Evolutionary conservation across 2,888 invertebrate genomes (phyloP), one percentile per base, ranked within the genome.

Genomic region (Lottia gigantea): DNA sequence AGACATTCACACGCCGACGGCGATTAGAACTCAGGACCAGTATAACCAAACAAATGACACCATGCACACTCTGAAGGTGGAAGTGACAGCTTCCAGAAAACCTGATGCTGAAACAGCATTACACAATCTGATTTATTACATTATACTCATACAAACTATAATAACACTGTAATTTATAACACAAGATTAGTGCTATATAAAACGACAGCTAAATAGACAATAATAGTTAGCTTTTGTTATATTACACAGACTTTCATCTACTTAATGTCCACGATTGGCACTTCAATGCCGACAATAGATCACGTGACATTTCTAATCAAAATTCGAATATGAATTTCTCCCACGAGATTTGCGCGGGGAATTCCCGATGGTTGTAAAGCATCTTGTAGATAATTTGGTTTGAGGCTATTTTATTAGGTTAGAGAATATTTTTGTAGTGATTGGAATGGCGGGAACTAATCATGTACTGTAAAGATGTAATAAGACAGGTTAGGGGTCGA

Each of bases 391-490:
- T 55, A 55, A 55, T 55, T 55, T 55, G 55, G 55, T 19, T 55
- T 23, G 23, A 55, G 55, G 55, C 19, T 55, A 55, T 55, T 55
- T 40, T 55, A 55, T 55, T 55, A 23, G 55, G 55, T 55, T 55
- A 55, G 55, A 23, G 14, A 14, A 11, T 55, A 55, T 55, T 55
- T 55, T 55, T 11, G 55, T 55, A 23, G 55, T 23, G 55, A 55
- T 55, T 55, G 55, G 23, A 55, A 55, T 55, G 55, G 12, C 55
- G 55, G 55, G 11, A 23, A 55, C 55, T 55, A 55, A 55, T 55
- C 19, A 55, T 23, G 23, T 55, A 23, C 55, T 55, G 19, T 19
- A 12, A 55, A 55, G 55, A 55, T 8, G 55, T 55, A n/a, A 55
- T 55, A 55, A 55, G 19, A 55, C 19, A 55, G 55, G 55, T 55